A percentile compares a stretch with the other conserved stretches of the same genome.
Evolutionary conservation across 2,888 invertebrate species (phyloP).

Genomic region (Drosophila neotestacea): DNA sequence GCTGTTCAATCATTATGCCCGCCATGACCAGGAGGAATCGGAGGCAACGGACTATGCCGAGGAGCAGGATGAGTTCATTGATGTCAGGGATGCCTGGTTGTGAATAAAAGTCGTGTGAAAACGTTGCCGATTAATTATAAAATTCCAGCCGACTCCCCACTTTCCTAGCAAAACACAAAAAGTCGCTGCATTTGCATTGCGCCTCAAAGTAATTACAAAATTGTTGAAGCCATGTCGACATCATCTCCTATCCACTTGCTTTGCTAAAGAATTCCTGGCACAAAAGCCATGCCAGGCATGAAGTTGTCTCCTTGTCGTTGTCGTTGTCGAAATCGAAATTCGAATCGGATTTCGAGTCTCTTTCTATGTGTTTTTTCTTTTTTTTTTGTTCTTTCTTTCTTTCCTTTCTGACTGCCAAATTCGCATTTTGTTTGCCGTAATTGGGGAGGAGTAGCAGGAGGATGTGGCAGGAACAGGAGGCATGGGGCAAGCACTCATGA

Average conservation of each 20-base stretch:
- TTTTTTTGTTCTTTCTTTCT: constrained; percentile 24
- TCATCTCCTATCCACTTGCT: constrained; percentile 30
- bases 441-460: constrained; percentile 24
- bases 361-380: constrained; percentile 22
- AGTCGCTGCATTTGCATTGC: constrained; percentile 57
- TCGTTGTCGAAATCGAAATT: constrained; percentile 52
- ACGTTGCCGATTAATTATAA: constrained; percentile 73
- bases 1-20: constrained; percentile 83
- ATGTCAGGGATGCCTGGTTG: constrained; percentile 75
- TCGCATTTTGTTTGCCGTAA: constrained; percentile 57
- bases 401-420: constrained; percentile 35
- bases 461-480: background rate
- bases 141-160: constrained; percentile 54
- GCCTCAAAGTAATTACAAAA: constrained; percentile 68
- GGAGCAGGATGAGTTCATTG: constrained; percentile 73
- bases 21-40: constrained; percentile 73
- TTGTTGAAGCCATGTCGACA: constrained; percentile 63
- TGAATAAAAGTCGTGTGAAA: constrained; percentile 68
- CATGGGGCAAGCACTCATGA: constrained; percentile 11
- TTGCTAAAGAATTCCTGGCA: constrained; percentile 41
- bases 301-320: constrained; percentile 46
- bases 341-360: constrained; percentile 42
- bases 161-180: background rate
- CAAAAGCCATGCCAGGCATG: constrained; percentile 36
- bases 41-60: constrained; percentile 61